Evolutionary conservation across 2,797 vertebrate species (phyloP), one percentile per base, ranked within the genome.

Genomic region (Myotis daubentonii): DNA sequence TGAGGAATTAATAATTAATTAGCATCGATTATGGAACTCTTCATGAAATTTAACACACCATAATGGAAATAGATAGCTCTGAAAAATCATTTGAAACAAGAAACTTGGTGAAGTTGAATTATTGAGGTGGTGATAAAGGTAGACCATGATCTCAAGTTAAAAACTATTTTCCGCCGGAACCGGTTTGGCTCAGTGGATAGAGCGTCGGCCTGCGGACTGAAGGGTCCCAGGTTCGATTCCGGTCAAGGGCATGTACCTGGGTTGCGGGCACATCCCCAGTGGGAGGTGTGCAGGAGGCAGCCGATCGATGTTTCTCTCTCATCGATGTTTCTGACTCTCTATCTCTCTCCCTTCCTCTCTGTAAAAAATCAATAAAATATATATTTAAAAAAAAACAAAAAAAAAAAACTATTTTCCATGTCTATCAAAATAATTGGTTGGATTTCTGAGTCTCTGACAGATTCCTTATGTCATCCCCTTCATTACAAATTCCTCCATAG

Each of bases 51-150:
- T 84, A 91, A 91, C 41, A 86, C 57, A 62, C 44, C 55, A 41
- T 87, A 71, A 30, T 49, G 11, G 19, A 70, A 97, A 93, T n/a
- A 92, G 38, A 65, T 81, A 70, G 65, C 60, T 79, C 76, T 93
- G 51, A 91, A 93, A 82, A 94, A 91, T 94, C 71, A 85, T 72
- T 90, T 72, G 65, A 95, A 96, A 88, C 36, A 87, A 70, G 55
- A 82, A 87, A 92, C 41, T 94, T 76, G 28, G 28, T 28, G 38
- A 91, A 87, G 28, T 44, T 94, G 80, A 94, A 68, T 93, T 82
- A 84, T 47, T 74, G 22, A 92, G 17, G 15, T 49, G n/a, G 17
- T 47, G 65, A 84, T 60, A 57, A 3, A 65, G 15, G 10, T 81
- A 65, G 71, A 75, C n/a, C 41, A 87, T 28, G 62, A 92, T 78